A percentile compares a stretch with the other conserved stretches of the same genome.
Evolutionary conservation across 2,113 vertebrate species (phyloP).

Genomic region (Helogale parvula): DNA sequence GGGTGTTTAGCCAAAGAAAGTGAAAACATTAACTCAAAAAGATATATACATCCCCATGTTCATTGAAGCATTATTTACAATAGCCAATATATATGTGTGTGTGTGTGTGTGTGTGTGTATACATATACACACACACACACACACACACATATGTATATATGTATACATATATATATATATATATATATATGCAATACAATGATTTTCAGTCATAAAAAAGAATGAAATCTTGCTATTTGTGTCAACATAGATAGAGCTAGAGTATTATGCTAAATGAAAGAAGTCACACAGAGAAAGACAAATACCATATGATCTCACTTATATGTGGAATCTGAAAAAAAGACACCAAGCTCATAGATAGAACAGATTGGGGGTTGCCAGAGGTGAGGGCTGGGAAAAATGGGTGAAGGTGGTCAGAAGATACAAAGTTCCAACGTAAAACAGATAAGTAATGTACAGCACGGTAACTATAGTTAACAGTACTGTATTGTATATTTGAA

Average conservation of each 20-base stretch:
- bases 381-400: background rate
- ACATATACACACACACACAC: too few species aligned
- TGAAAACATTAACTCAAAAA: background rate
- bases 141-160: too few species aligned
- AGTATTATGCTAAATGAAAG: background rate
- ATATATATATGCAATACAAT: background rate
- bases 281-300: background rate
- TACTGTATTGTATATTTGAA: background rate
- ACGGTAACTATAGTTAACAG: background rate
- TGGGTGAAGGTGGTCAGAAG: background rate
- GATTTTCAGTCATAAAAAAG: background rate
- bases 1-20: background rate
- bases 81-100: background rate
- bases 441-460: background rate
- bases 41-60: background rate
- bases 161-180: background rate
- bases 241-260: background rate
- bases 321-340: background rate
- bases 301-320: background rate
- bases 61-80: background rate
- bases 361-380: background rate
- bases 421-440: background rate
- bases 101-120: too few species aligned
- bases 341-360: background rate
- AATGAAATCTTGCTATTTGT: background rate